Evolutionary conservation across 2,797 vertebrate species (phyloP), one percentile per base, ranked within the genome.

Genomic region (Oreochromis mossambicus): DNA sequence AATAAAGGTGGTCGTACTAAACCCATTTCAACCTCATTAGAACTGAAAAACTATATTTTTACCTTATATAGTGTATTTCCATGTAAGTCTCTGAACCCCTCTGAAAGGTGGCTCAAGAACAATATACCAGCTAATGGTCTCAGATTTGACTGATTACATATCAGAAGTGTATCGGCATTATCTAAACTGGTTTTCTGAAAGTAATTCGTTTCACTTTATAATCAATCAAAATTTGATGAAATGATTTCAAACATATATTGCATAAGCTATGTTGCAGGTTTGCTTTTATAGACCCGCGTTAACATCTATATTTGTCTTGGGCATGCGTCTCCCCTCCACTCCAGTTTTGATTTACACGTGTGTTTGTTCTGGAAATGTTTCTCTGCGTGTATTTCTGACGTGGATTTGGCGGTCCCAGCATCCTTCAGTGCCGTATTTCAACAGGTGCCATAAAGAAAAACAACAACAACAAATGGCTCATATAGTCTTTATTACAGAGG

Each of bases 361-460:
- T 75, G 41, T 75, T 50, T 70, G 12, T 17, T 78, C 13, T 32
- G 4, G 32, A 11, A 84, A 26, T 21, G 5, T 41, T 34, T 58
- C 3, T 21, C 14, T 54, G 3, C 7, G 2, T 15, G 32, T 17
- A 26, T 76, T 79, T 52, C 21, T 26, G 17, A 34, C 32, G n/a
- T n/a, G 68, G 43, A 13, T 36, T 13, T 19, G 58, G 15, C 50
- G 76, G 55, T 14, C 19, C 24, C 36, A 51, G 19, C 51, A 5
- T 21, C 50, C 15, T 79, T 75, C 29, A 26, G 56, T 54, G 36
- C 3, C 81, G 81, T 85, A 14, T 36, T 73, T 58, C 75, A 89
- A 90, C 86, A 87, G 86, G 89, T 92, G 86, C 77, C 46, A 61
- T 5, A 29, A 14, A 21, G 9, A 4, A 6, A 6, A 7, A 12